These are phyloP conservation scores for Hyles euphorbiae DNA, from an alignment of 1,140 invertebrate species.

Conservation along the genomic window DNA sequence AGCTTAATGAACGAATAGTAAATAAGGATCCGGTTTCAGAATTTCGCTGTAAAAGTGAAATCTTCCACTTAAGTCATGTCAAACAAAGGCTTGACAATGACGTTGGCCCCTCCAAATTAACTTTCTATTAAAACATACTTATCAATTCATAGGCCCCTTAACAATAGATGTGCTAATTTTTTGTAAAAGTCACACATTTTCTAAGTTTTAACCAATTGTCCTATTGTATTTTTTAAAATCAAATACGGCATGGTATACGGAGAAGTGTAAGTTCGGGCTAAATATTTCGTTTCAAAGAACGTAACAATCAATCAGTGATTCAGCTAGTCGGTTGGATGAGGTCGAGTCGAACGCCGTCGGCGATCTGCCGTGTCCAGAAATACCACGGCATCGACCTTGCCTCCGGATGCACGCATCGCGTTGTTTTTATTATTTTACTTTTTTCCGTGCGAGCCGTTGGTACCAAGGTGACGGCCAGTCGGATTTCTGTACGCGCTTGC, in stretches of 20 bases:
- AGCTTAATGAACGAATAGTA: not conserved
- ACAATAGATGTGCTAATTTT: no score
- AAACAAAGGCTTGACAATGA: no score
- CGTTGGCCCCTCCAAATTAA: no score
- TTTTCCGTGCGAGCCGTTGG: constrained; percentile 45
- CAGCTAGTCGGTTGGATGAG: constrained; percentile 48
- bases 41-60: no score
- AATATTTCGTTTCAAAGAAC: constrained; percentile 54
- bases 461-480: constrained; percentile 59
- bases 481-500: constrained; percentile 5
- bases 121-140: no score
- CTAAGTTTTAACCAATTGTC: no score
- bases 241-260: not conserved
- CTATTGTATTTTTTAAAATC: no score
- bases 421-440: constrained; percentile 67
- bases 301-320: constrained; percentile 58
- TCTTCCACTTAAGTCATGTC: no score
- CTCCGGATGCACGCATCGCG: constrained; percentile 52
- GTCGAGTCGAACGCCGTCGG: constrained; percentile 31
- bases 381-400: constrained; percentile 68
- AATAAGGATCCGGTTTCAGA: not conserved
- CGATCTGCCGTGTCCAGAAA: constrained; percentile 60
- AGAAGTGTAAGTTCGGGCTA: constrained; percentile 33
- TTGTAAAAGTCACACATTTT: no score
- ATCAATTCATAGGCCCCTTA: no score